Evolutionary conservation across 2,888 invertebrate species (phyloP).

Genomic region (Cetonia aurata): DNA sequence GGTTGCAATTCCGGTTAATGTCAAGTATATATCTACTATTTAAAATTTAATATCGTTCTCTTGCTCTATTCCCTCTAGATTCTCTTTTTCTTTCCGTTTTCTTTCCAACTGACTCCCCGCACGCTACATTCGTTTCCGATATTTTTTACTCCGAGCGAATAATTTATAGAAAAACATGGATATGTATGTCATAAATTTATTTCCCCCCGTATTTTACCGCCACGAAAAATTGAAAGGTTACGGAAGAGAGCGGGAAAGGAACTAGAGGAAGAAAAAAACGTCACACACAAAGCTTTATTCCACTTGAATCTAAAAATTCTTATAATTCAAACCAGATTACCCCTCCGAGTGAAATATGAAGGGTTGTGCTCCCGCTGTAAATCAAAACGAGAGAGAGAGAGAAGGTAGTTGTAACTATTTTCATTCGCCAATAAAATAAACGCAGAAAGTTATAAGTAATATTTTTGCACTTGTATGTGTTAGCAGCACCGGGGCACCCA

Average conservation of each 20-base stretch:
- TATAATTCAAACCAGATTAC: constrained; percentile 47
- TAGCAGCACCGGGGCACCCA: constrained; percentile 51
- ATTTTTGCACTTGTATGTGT: constrained; percentile 51
- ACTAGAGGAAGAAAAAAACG: constrained; percentile 26
- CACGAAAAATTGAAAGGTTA: constrained; percentile 35
- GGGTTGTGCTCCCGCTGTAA: constrained; percentile 43
- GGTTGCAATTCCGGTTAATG: too few species aligned
- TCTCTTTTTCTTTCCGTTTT: neutral
- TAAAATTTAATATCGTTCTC: neutral
- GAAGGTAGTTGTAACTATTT: constrained; percentile 43
- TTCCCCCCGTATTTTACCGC: constrained; percentile 28
- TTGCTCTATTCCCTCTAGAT: neutral
- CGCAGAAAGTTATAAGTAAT: constrained; percentile 54
- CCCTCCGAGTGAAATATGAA: constrained; percentile 46
- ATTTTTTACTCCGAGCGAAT: constrained; percentile 19
- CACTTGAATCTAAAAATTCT: constrained; percentile 46
- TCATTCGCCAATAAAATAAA: constrained; percentile 45
- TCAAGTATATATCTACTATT: too few species aligned
- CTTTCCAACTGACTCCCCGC: neutral
- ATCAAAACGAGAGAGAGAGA: constrained; percentile 31
- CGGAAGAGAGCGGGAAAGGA: constrained; percentile 25
- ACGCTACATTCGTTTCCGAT: constrained; percentile 21
- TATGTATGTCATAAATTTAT: constrained; percentile 36
- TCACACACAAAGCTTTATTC: constrained; percentile 40
- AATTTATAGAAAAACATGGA: constrained; percentile 39